Conservation (phyloP, 2,888 invertebrate species). For the Ennomos erosarius region DNA sequence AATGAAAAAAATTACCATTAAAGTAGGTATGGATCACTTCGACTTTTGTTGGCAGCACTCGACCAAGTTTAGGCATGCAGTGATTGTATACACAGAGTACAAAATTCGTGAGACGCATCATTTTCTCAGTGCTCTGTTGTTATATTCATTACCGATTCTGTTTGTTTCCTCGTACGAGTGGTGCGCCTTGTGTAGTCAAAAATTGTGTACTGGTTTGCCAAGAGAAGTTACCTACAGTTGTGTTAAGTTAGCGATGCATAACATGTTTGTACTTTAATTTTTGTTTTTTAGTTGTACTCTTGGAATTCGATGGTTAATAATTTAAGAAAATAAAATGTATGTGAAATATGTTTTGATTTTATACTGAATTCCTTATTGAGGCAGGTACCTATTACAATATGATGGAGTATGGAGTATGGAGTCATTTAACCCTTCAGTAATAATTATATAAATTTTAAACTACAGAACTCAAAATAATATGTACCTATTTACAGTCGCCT, state of each 20-base stretch:
- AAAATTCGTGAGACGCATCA: too few relatives aligned
- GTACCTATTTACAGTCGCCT: too few relatives aligned
- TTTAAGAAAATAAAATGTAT: conserved; percentile 86
- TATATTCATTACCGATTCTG: conserved; percentile 57
- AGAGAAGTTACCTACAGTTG: conserved; percentile 85
- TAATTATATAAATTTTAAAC: too few relatives aligned
- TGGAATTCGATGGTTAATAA: conserved; percentile 86
- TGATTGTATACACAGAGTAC: conserved; percentile 59
- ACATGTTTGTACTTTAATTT: conserved; percentile 86
- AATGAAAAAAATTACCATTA: too few relatives aligned
- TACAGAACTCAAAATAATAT: too few relatives aligned
- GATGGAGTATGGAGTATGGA: too few relatives aligned
- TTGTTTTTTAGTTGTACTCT: conserved; percentile 86
- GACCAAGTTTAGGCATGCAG: conserved; percentile 72
- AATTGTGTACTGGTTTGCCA: conserved; percentile 81
- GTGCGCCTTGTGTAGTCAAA: conserved; percentile 81
- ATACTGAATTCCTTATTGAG: conserved; percentile 21
- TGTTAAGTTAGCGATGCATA: conserved; percentile 84
- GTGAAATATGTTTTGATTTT: conserved; percentile 71
- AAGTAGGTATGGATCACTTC: conserved; percentile 2
- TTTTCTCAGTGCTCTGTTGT: too few relatives aligned
- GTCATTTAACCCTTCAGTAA: too few relatives aligned
- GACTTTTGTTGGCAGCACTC: conserved; percentile 24
- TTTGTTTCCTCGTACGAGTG: conserved; percentile 74
- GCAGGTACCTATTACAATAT: too few relatives aligned